Percentiles rank a stretch among this genome's conserved stretches.
Conservation (phyloP, 2,888 invertebrate genomes). For the Agrilus biguttatus region DNA sequence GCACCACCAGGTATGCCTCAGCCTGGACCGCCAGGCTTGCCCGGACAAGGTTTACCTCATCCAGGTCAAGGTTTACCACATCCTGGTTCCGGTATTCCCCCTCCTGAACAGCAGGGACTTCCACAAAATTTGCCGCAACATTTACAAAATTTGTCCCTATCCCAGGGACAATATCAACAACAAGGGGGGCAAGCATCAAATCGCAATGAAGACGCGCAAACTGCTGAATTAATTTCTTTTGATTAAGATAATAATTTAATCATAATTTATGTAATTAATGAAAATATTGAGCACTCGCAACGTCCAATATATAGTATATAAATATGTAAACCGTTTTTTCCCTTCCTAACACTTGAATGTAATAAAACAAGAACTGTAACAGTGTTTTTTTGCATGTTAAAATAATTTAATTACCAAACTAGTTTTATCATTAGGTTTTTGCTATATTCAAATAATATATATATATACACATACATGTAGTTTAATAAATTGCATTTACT, state of each 20-base stretch:
- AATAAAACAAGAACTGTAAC: too few relatives aligned
- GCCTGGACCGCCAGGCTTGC: conserved; percentile 6
- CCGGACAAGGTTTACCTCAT: conserved; percentile 1
- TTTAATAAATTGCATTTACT: too few relatives aligned
- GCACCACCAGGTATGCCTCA: conserved; percentile 12
- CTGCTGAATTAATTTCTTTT: conserved; percentile 70
- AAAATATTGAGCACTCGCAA: too few relatives aligned
- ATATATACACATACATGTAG: too few relatives aligned
- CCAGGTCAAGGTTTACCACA: not conserved
- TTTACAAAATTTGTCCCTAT: conserved; percentile 1
- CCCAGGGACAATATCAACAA: conserved; percentile 9
- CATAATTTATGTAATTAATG: conserved; percentile 29
- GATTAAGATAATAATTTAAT: conserved; percentile 41
- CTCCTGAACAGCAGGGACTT: not conserved
- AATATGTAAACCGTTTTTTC: too few relatives aligned
- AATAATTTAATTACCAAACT: too few relatives aligned
- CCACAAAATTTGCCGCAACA: conserved; percentile 12
- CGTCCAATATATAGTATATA: too few relatives aligned
- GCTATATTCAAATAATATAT: too few relatives aligned
- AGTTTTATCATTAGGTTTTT: too few relatives aligned
- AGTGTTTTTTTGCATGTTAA: too few relatives aligned
- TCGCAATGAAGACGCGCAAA: conserved; percentile 36
- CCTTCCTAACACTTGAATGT: too few relatives aligned
- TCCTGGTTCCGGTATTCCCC: not conserved
- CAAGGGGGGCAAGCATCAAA: conserved; percentile 15